A percentile compares a stretch with the other conserved stretches of the same genome.
phyloP scores from a whole-genome alignment of 2,888 invertebrate genomes.

The Agrilus mali region DNA sequence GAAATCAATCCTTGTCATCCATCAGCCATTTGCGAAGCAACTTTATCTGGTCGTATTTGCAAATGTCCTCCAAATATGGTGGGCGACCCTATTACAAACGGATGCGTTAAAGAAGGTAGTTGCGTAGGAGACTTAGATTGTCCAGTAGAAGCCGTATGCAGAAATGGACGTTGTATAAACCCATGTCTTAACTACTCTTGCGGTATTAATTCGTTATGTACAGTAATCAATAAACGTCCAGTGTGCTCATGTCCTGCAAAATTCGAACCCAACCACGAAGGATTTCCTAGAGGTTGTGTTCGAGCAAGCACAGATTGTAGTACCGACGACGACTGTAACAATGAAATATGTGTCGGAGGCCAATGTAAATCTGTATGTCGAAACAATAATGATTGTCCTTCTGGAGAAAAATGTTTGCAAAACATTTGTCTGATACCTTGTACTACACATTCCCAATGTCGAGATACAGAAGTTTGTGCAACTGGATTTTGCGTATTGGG shows the following conservation, averaged over 20 bases:
- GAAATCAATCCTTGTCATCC: conserved; percentile 69
- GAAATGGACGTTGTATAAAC: conserved; percentile 59
- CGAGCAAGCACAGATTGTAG: conserved; percentile 53
- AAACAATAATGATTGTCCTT: conserved; percentile 62
- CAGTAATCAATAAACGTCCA: conserved; percentile 60
- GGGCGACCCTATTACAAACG: conserved; percentile 62
- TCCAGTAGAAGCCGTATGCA: conserved; percentile 59
- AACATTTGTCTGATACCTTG: conserved; percentile 74
- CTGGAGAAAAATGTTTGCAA: conserved; percentile 64
- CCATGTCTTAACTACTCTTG: conserved; percentile 68
- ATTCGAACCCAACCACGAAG: conserved; percentile 55
- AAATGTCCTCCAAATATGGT: conserved; percentile 64
- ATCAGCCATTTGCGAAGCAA: conserved; percentile 63
- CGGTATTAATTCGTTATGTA: conserved; percentile 70
- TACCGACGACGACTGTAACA: conserved; percentile 63
- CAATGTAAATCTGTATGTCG: conserved; percentile 76
- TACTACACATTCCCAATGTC: conserved; percentile 68
- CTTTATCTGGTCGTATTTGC: conserved; percentile 58
- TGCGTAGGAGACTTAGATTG: conserved; percentile 67
- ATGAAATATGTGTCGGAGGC: conserved; percentile 66
- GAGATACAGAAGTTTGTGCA: conserved; percentile 66
- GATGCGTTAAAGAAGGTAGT: conserved; percentile 67
- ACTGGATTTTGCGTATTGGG: conserved; percentile 70
- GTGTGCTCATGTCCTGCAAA: conserved; percentile 68
- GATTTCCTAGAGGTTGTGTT: conserved; percentile 56